Conservation (phyloP, 2,888 invertebrate species). For the Phlogophora meticulosa region DNA sequence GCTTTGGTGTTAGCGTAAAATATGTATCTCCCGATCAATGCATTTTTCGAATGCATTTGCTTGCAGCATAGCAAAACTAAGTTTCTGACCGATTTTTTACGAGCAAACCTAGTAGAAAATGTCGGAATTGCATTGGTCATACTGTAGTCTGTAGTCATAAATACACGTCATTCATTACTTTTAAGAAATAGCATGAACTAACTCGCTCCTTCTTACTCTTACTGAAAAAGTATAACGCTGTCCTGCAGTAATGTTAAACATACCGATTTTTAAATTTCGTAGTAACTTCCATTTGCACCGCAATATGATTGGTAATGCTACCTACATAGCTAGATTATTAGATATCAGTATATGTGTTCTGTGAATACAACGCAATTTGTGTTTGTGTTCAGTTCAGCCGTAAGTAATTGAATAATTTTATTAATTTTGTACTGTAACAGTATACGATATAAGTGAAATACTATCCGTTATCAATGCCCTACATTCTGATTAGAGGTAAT, state of each 20-base stretch:
- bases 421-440: conserved; percentile 49
- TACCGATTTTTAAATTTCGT: conserved; percentile 6
- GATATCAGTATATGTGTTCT: neutral
- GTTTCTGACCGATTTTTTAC: neutral
- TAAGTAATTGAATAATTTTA: conserved; percentile 61
- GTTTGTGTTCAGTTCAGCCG: conserved; percentile 58
- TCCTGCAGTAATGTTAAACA: conserved; percentile 41
- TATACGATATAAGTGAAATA: conserved; percentile 62
- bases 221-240: conserved; percentile 10
- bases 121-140: conserved; percentile 23
- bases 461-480: conserved; percentile 94
- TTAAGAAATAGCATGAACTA: conserved; percentile 8
- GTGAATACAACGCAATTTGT: conserved; percentile 46
- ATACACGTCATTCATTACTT: conserved; percentile 21
- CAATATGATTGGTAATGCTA: conserved; percentile 9
- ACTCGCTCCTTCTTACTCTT: conserved; percentile 35
- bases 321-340: no score
- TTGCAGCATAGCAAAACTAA: neutral
- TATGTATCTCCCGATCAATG: neutral
- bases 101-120: conserved; percentile 15
- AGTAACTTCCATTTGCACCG: neutral
- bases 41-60: neutral
- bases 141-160: conserved; percentile 14
- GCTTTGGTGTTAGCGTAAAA: neutral
- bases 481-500: conserved; percentile 97